A percentile compares a stretch with the other conserved stretches of the same genome.
phyloP scores from a whole-genome alignment of 37 sponge, comb jelly and placozoan genomes.

The Hexactinellida sp. region DNA sequence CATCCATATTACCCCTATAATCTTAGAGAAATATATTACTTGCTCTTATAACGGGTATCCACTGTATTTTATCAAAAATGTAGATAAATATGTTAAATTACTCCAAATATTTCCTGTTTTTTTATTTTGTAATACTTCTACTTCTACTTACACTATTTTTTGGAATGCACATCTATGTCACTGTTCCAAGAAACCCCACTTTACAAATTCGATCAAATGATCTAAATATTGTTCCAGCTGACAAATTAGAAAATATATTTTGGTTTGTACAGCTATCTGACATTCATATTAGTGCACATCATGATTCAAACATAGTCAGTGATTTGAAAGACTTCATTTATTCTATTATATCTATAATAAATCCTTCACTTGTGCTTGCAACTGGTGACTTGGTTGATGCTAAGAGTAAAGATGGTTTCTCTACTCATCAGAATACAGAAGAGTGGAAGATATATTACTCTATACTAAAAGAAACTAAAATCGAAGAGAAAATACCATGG shows the following conservation, averaged over 20 bases:
- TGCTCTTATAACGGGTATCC: no score
- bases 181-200: no score
- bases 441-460: conserved; percentile 58
- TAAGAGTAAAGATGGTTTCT: conserved; percentile 32
- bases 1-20: no score
- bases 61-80: no score
- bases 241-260: conserved; percentile 38
- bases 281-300: conserved; percentile 47
- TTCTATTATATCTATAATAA: not conserved
- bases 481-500: conserved; percentile 35
- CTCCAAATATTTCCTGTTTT: no score
- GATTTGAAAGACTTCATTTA: conserved; percentile 21
- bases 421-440: conserved; percentile 38
- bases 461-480: conserved; percentile 31
- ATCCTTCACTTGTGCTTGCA: conserved; percentile 38
- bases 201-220: no score
- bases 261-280: conserved; percentile 82
- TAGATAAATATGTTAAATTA: no score
- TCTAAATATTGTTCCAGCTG: no score
- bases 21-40: no score
- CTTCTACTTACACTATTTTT: no score
- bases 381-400: conserved; percentile 78
- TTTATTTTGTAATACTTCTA: no score
- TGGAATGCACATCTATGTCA: no score
- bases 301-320: not conserved